phyloP scores from a whole-genome alignment of 2,797 vertebrate genomes.

The Podargus strigoides region DNA sequence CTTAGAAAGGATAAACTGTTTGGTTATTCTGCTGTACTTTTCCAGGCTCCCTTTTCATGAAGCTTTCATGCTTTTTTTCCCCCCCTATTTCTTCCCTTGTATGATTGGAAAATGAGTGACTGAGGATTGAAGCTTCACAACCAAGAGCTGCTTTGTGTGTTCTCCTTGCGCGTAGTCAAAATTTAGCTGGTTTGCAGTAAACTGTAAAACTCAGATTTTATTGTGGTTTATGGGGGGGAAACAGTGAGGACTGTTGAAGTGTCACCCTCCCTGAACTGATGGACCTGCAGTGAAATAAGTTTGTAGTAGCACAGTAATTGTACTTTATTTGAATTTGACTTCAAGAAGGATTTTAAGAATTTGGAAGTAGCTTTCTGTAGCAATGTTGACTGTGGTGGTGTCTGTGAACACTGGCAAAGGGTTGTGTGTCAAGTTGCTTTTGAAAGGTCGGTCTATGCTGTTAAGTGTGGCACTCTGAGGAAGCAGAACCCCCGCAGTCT shows the following conservation, averaged over 20 bases:
- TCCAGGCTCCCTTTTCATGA: background rate
- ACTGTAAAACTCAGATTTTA: background rate
- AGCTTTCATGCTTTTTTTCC: rapidly evolving
- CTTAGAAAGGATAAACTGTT: background rate
- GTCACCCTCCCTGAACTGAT: background rate
- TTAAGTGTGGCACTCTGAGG: background rate
- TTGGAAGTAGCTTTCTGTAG: background rate
- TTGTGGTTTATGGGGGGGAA: background rate
- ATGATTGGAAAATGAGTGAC: background rate
- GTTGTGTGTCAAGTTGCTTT: background rate
- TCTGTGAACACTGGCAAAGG: background rate
- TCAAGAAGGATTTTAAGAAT: background rate
- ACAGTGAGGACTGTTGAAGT: background rate
- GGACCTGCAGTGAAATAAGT: background rate
- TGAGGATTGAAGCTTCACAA: background rate
- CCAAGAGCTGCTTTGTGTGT: background rate
- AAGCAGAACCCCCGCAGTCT: background rate
- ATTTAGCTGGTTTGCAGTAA: background rate
- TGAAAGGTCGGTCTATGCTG: background rate
- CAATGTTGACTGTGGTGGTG: background rate
- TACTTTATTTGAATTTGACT: background rate
- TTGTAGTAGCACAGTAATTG: background rate
- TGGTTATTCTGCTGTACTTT: background rate
- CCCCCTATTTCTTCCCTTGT: background rate
- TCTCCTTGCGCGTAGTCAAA: background rate